phyloP scores from a whole-genome alignment of 2,113 vertebrate genomes.

The Charina bottae region DNA sequence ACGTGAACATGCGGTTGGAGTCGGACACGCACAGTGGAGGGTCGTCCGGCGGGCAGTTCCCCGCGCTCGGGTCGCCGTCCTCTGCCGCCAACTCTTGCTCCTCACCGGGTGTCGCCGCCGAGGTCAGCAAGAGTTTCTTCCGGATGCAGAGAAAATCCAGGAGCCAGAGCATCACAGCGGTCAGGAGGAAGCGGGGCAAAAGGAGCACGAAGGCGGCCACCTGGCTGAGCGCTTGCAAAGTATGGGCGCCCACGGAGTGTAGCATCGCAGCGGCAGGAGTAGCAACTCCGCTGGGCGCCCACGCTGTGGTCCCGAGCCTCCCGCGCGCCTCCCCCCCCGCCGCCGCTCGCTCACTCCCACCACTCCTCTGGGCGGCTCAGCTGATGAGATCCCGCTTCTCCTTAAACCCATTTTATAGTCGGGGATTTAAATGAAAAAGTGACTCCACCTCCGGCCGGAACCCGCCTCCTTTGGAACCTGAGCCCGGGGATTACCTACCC shows the following conservation, averaged over 20 bases:
- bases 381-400: constrained; percentile 76
- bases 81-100: not conserved
- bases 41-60: constrained; percentile 80
- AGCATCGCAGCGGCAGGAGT: constrained; percentile 78
- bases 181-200: constrained; percentile 93
- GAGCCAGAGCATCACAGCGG: constrained; percentile 93
- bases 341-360: constrained; percentile 47
- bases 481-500: constrained; percentile 89
- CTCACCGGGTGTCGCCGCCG: constrained; percentile 69
- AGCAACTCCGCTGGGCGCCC: constrained; percentile 52
- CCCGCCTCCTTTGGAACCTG: constrained; percentile 92
- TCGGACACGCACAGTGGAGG: constrained; percentile 94
- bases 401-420: constrained; percentile 91
- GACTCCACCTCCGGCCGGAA: constrained; percentile 91
- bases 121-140: constrained; percentile 85
- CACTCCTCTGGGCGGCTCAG: constrained; percentile 70
- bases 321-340: constrained; percentile 35
- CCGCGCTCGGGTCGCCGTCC: constrained; percentile 46
- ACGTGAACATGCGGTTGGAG: constrained; percentile 93
- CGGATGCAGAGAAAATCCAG: constrained; percentile 96
- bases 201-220: constrained; percentile 90
- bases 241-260: constrained; percentile 85
- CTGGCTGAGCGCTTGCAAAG: constrained; percentile 87
- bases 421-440: constrained; percentile 86
- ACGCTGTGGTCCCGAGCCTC: constrained; percentile 46